A percentile compares a stretch with the other conserved stretches of the same genome.
phyloP scores from a whole-genome alignment of 2,888 invertebrate species.

The Cerastis rubricosa region DNA sequence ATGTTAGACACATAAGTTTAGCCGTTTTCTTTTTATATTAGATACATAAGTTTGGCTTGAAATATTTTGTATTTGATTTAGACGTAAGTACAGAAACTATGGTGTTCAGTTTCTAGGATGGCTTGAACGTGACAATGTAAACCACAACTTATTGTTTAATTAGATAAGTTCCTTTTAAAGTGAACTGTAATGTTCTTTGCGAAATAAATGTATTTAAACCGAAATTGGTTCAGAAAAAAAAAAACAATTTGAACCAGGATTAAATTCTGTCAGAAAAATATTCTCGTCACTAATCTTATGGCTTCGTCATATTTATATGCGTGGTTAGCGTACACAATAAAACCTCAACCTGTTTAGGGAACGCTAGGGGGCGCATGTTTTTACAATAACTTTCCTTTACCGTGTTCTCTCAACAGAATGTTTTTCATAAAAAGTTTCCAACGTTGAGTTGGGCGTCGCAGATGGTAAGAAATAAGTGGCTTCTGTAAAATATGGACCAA shows the following conservation, averaged over 20 bases:
- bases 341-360: neutral
- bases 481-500: slow-evolving; percentile 34
- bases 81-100: too few relatives aligned
- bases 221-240: neutral
- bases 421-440: slow-evolving; percentile 33
- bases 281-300: neutral
- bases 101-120: too few relatives aligned
- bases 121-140: too few relatives aligned
- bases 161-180: too few relatives aligned
- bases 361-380: neutral
- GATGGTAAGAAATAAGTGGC: slow-evolving; percentile 43
- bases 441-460: slow-evolving; percentile 29
- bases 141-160: too few relatives aligned
- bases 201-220: too few relatives aligned
- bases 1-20: too few relatives aligned
- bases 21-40: too few relatives aligned
- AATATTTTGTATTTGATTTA: too few relatives aligned
- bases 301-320: neutral
- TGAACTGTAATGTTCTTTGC: too few relatives aligned
- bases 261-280: neutral
- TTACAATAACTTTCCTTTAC: slow-evolving; percentile 1
- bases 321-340: neutral
- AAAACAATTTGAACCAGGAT: neutral
- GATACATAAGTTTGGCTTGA: too few relatives aligned
- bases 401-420: slow-evolving; percentile 9